Evolutionary conservation across 2,888 invertebrate species (phyloP).

Genomic region (Leucoma salicis): DNA sequence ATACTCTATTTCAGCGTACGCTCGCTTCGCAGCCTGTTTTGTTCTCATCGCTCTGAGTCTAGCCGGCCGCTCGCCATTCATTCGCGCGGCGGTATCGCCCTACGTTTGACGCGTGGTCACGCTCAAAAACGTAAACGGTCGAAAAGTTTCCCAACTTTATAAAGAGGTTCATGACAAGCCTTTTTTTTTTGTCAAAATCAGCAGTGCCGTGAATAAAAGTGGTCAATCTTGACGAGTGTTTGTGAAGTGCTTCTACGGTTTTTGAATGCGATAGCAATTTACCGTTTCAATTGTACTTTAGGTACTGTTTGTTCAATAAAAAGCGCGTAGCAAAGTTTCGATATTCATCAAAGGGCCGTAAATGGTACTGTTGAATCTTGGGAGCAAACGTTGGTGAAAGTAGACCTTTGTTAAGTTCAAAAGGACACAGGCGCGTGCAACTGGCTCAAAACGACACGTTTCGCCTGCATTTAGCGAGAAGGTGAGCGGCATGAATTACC

Average conservation of each 20-base stretch:
- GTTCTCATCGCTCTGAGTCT: constrained; percentile 38
- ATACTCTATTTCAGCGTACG: constrained; percentile 50
- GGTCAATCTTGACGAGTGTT: constrained; percentile 53
- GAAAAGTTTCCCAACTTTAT: constrained; percentile 75
- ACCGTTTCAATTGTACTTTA: constrained; percentile 77
- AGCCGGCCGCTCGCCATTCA: constrained; percentile 28
- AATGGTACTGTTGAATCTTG: constrained; percentile 68
- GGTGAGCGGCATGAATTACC: constrained; percentile 73
- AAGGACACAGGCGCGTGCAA: constrained; percentile 74
- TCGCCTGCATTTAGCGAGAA: constrained; percentile 68
- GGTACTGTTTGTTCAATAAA: constrained; percentile 75
- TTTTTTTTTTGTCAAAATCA: constrained; percentile 42
- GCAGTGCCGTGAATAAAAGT: constrained; percentile 65
- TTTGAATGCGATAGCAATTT: constrained; percentile 61
- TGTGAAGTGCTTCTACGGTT: constrained; percentile 63
- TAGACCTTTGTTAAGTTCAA: constrained; percentile 79
- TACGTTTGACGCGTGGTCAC: constrained; percentile 45
- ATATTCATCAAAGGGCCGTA: constrained; percentile 69
- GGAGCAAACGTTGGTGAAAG: constrained; percentile 73
- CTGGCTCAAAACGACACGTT: constrained; percentile 68
- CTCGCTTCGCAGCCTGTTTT: constrained; percentile 56
- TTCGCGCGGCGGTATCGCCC: constrained; percentile 64
- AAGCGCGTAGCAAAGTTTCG: constrained; percentile 67
- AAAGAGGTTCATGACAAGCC: constrained; percentile 53
- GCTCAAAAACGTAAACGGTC: constrained; percentile 53